phyloP scores from a whole-genome alignment of 2,888 invertebrate species.

The Caenorhabditis sp. region DNA sequence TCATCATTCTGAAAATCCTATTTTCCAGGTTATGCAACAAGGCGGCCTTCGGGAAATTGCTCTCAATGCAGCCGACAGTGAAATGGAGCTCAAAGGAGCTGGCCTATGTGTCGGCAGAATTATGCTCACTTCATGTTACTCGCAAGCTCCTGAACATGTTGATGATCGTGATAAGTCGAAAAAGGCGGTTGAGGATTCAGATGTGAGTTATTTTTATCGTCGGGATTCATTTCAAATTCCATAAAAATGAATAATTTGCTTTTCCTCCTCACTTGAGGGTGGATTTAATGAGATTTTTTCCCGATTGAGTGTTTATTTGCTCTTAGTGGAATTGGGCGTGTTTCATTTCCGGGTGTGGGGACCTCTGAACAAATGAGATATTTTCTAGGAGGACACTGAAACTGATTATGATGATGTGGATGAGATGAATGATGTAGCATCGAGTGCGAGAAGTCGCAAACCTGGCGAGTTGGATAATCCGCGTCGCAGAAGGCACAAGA shows the following conservation, averaged over 20 bases:
- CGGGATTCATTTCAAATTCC: no score
- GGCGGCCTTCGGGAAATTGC: conserved; percentile 57
- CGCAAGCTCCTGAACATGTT: conserved; percentile 48
- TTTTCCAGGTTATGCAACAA: conserved; percentile 58
- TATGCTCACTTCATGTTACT: conserved; percentile 45
- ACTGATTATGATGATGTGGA: conserved; percentile 52
- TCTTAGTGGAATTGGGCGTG: no score
- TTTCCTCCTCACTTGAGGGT: no score
- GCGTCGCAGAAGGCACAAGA: conserved; percentile 72
- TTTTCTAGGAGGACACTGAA: conserved; percentile 43
- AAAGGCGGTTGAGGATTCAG: conserved; percentile 51
- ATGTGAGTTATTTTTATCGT: conserved; percentile 2
- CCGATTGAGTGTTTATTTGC: no score
- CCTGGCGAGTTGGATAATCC: conserved; percentile 17
- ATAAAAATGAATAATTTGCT: not conserved
- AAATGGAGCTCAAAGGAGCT: conserved; percentile 48
- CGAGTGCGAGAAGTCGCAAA: conserved; percentile 28
- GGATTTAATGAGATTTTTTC: no score
- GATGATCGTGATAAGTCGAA: conserved; percentile 43
- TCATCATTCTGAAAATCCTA: no score
- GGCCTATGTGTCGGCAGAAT: conserved; percentile 47
- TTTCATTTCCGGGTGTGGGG: no score
- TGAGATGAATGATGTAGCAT: conserved; percentile 25
- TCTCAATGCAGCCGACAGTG: conserved; percentile 35
- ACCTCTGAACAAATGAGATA: no score